These are phyloP conservation scores for Coluber constrictor DNA, from an alignment of 2,797 vertebrate genomes.

Conservation along the genomic window DNA sequence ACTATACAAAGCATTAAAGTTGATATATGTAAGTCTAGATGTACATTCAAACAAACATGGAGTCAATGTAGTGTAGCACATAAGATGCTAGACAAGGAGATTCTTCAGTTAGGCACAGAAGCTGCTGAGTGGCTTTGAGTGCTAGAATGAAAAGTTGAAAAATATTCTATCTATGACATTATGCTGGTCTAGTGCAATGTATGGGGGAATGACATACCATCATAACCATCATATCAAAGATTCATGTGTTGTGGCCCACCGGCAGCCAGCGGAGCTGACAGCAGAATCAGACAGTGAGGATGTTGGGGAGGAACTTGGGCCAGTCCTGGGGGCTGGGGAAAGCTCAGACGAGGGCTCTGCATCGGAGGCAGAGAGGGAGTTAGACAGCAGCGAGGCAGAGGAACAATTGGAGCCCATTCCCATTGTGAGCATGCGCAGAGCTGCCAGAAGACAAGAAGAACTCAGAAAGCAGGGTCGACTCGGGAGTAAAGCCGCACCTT, in stretches of 20 bases:
- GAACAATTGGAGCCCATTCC: too few relatives aligned
- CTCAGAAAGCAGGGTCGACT: too few relatives aligned
- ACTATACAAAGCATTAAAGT: constrained; percentile 4
- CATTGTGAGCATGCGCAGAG: too few relatives aligned
- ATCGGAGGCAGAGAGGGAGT: too few relatives aligned
- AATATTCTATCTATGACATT: background rate
- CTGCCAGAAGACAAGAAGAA: too few relatives aligned
- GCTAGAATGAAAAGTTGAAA: background rate
- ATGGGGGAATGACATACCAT: background rate
- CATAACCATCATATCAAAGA: background rate
- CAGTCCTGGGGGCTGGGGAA: too few relatives aligned
- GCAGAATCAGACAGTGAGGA: too few relatives aligned
- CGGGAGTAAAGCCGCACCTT: too few relatives aligned
- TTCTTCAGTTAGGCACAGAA: background rate
- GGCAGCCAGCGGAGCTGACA: too few relatives aligned
- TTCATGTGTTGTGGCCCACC: background rate
- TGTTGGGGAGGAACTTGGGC: too few relatives aligned
- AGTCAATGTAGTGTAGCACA: background rate
- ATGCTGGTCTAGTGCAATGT: background rate
- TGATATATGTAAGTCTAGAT: background rate
- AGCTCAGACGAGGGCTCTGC: too few relatives aligned
- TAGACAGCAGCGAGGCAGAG: too few relatives aligned
- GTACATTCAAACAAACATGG: background rate
- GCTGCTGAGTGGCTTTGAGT: background rate
- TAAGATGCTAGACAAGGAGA: background rate